A percentile compares a stretch with the other conserved stretches of the same genome.
These are phyloP conservation scores for Meteorus colon DNA, from an alignment of 2,888 invertebrate genomes.

Conservation along the genomic window DNA sequence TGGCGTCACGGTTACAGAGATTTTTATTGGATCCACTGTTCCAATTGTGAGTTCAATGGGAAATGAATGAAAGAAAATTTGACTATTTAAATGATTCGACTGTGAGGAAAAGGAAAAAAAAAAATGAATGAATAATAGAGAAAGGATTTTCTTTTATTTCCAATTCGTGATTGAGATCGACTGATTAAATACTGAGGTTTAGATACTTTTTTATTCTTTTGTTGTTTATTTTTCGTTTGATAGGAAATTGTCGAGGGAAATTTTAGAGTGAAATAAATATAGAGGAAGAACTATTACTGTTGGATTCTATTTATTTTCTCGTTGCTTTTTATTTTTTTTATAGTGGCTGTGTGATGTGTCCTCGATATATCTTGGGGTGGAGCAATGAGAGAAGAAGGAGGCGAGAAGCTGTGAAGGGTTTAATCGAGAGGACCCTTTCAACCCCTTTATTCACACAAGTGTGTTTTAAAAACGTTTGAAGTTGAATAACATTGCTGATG, in stretches of 20 bases:
- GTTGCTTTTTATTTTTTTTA: neutral
- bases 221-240: neutral
- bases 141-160: no score
- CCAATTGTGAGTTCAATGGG: neutral
- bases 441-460: neutral
- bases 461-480: slow-evolving; percentile 9
- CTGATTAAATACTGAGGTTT: neutral
- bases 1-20: slow-evolving; percentile 21
- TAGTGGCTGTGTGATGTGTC: neutral
- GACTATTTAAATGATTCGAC: neutral
- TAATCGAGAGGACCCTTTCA: slow-evolving; percentile 6
- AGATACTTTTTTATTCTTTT: neutral
- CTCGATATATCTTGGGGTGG: neutral
- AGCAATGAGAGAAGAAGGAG: neutral
- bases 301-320: neutral
- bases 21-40: neutral
- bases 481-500: neutral
- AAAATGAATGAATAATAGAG: neutral
- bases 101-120: neutral
- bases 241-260: neutral
- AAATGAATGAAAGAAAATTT: neutral
- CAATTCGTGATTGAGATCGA: no score
- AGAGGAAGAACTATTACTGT: neutral
- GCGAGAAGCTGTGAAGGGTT: slow-evolving; percentile 2
- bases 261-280: neutral